A percentile compares a stretch with the other conserved stretches of the same genome.
These are phyloP conservation scores for Caenorhabditis drosophilae DNA, from an alignment of 2,888 invertebrate species.

Conservation along the genomic window DNA sequence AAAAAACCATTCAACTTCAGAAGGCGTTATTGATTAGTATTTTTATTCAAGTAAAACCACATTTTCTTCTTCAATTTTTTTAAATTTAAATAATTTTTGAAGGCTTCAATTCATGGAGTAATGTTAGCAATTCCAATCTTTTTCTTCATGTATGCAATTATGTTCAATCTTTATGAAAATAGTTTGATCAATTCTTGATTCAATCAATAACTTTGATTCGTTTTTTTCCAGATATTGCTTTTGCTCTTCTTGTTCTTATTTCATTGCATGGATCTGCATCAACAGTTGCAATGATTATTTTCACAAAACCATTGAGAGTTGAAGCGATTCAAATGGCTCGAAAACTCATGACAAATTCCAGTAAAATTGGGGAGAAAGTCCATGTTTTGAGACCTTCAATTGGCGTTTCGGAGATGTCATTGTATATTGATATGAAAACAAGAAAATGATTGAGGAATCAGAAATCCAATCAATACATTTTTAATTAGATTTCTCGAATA, in stretches of 20 bases:
- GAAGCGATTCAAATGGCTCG: constrained; percentile 5
- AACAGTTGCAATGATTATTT: constrained; percentile 22
- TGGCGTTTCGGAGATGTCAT: too few species aligned
- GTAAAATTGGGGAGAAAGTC: too few species aligned
- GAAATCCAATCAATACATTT: too few species aligned
- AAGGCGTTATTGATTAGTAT: constrained; percentile 25
- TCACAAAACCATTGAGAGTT: constrained; percentile 20
- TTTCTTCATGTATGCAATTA: constrained; percentile 26
- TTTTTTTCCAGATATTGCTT: constrained; percentile 16
- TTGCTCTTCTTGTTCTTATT: constrained; percentile 16
- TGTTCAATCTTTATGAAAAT: constrained; percentile 14
- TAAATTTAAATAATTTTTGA: too few species aligned
- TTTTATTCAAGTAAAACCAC: constrained; percentile 24
- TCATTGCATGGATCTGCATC: constrained; percentile 31
- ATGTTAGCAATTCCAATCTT: constrained; percentile 23
- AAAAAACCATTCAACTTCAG: constrained; percentile 20
- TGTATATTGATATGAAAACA: too few species aligned
- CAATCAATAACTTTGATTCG: neutral
- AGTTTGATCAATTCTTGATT: constrained; percentile 5
- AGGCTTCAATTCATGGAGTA: constrained; percentile 26
- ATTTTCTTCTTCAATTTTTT: too few species aligned
- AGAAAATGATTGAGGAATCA: too few species aligned
- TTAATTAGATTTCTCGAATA: too few species aligned
- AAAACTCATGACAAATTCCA: too few species aligned
- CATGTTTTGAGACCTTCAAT: too few species aligned